Conservation (phyloP, 2,888 invertebrate species). For the Ryuthela nishihirai region DNA sequence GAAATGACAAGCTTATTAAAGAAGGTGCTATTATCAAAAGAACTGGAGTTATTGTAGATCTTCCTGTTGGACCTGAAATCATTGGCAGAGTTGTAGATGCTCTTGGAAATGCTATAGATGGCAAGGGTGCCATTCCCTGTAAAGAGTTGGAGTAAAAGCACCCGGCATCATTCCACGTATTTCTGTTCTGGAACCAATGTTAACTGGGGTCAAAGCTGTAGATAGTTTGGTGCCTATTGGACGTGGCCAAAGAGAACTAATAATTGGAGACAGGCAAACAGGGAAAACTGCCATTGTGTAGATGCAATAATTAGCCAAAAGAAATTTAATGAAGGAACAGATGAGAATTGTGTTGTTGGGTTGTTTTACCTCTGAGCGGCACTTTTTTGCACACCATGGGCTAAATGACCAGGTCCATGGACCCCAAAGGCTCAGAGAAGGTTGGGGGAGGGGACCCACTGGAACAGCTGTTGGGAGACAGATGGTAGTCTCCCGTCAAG, state of each 20-base stretch:
- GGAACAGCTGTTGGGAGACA: too few relatives aligned
- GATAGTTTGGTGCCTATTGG: conserved; percentile 50
- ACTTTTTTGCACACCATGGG: too few relatives aligned
- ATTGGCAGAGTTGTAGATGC: conserved; percentile 49
- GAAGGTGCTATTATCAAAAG: conserved; percentile 95
- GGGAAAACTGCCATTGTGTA: conserved; percentile 79
- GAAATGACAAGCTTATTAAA: conserved; percentile 98
- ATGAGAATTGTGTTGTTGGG: too few relatives aligned
- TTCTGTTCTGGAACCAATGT: conserved; percentile 46
- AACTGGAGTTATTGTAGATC: conserved; percentile 46
- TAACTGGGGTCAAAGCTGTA: conserved; percentile 48
- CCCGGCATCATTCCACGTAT: conserved; percentile 45
- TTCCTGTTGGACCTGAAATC: conserved; percentile 47
- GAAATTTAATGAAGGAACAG: conserved; percentile 89
- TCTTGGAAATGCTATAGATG: conserved; percentile 70
- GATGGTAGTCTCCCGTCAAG: too few relatives aligned
- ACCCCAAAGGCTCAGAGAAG: too few relatives aligned
- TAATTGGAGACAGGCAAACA: conserved; percentile 51
- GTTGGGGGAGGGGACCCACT: too few relatives aligned
- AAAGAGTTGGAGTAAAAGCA: not conserved
- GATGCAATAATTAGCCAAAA: conserved; percentile 50
- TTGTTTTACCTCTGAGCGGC: too few relatives aligned
- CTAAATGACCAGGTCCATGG: too few relatives aligned
- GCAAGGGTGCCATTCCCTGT: conserved; percentile 58
- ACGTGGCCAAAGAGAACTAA: conserved; percentile 50